phyloP scores from a whole-genome alignment of 2,113 vertebrate genomes.

The Colossoma macropomum region DNA sequence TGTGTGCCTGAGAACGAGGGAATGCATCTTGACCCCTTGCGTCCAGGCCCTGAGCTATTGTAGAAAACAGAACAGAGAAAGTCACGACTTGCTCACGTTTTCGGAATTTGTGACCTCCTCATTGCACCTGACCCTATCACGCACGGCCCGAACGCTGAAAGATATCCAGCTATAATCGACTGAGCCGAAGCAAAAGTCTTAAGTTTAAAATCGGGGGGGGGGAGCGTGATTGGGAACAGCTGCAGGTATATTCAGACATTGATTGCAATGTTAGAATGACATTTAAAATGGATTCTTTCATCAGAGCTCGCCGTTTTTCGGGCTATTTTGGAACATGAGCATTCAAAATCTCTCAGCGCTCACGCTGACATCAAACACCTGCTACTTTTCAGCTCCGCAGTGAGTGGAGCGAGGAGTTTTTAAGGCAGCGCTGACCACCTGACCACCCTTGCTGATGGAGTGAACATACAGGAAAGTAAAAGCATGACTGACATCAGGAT shows the following conservation, averaged over 20 bases:
- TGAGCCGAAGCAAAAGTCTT: neutral
- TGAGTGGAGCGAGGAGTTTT: neutral
- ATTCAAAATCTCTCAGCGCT: neutral
- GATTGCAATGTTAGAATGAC: conserved; percentile 26
- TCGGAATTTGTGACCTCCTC: conserved; percentile 2
- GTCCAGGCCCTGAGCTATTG: conserved; percentile 7
- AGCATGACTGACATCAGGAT: no score
- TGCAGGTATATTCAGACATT: conserved; percentile 14
- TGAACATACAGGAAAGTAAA: neutral
- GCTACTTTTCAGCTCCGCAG: neutral
- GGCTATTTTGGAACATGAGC: neutral
- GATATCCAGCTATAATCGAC: neutral
- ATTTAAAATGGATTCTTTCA: conserved; percentile 32
- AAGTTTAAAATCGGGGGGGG: neutral
- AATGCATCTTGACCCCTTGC: neutral
- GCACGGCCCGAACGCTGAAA: neutral
- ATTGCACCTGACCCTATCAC: conserved; percentile 22
- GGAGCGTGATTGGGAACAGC: conserved; percentile 35
- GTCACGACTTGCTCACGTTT: neutral
- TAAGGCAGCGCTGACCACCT: neutral
- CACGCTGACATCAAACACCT: neutral
- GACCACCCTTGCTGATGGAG: neutral
- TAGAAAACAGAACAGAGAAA: neutral
- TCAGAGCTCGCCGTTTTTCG: neutral
- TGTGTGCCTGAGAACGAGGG: neutral